Evolutionary conservation across 1,140 invertebrate genomes (phyloP), one percentile per base, ranked within the genome.

Genomic region (Zaprionus nigranus): DNA sequence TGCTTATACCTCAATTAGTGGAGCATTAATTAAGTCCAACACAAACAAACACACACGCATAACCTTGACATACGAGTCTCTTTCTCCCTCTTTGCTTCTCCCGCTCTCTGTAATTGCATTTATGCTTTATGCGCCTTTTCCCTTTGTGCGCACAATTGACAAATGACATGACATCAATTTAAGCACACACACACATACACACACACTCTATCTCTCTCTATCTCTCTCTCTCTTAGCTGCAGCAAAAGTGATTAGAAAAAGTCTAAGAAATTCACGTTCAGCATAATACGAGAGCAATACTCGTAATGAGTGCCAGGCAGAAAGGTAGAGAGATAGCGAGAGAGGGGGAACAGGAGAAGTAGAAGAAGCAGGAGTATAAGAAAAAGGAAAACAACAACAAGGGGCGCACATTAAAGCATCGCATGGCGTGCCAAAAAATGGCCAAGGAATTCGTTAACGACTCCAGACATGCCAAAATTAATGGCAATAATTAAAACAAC

Each of bases 401-500:
- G 54, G 17, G 51, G 46, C 17, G 62, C 28, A 75, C 79, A 79
- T 75, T 79, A 79, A 70, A 74, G 65, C 71, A 74, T 62, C 62
- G 66, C 78, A 85, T 87, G 69, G 80, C 83, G 86, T 86, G 77
- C 75, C 75, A 79, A 81, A 79, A 75, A 80, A 69, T 83, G 77
- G 81, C 78, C 71, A 88, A 88, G 84, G 86, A 91, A 92, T 90
- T 90, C 79, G 90, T 91, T 92, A 92, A 92, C 90, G 86, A 91
- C 86, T 87, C 79, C 60, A 66, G 81, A 82, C 90, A 92, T 91
- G 90, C 90, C 90, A 81, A 92, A 92, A 92, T 91, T 92, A 92
- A 92, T 92, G 85, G 90, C 90, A 91, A 91, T 91, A 91, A 91
- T 91, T 91, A 91, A 91, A 90, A 87, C 81, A 91, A 86, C 79